Percentiles rank a stretch among this genome's conserved stretches.
phyloP scores from a whole-genome alignment of 2,113 vertebrate genomes.

The Campylomormyrus tamandua region DNA sequence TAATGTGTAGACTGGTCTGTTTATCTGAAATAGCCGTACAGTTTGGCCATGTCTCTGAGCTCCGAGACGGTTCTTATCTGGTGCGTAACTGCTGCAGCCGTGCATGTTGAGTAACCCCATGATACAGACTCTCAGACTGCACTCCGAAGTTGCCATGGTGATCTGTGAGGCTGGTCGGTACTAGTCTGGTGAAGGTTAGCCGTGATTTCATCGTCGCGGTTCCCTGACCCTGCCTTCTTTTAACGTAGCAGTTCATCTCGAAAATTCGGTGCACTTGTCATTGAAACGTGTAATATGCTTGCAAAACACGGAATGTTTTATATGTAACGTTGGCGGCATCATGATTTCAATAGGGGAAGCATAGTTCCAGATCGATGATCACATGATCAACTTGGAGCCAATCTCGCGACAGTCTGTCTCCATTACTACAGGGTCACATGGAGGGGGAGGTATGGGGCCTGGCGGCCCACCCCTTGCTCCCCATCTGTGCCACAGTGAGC shows the following conservation, averaged over 20 bases:
- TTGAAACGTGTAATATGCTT: neutral
- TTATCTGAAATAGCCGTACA: neutral
- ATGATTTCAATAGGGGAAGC: neutral
- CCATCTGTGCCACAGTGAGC: conserved; percentile 90
- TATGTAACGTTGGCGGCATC: neutral
- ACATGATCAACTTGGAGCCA: neutral
- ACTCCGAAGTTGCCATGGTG: neutral
- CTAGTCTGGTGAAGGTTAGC: neutral
- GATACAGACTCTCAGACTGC: neutral
- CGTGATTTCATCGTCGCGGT: neutral
- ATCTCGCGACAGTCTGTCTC: neutral
- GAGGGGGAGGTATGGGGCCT: conserved; percentile 96
- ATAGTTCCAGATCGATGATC: neutral
- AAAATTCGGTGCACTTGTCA: neutral
- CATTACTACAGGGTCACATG: conserved; percentile 79
- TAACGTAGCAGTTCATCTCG: neutral
- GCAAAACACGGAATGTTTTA: neutral
- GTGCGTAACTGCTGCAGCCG: neutral
- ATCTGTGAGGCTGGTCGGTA: neutral
- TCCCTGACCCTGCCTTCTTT: neutral
- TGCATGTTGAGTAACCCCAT: neutral
- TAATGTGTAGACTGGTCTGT: neutral
- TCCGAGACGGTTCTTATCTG: neutral
- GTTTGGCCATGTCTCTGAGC: neutral
- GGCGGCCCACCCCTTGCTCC: conserved; percentile 84